Percentiles rank a stretch among this genome's conserved stretches.
phyloP scores from a whole-genome alignment of 1,140 invertebrate genomes.

The Macrocentrus cingulum region DNA sequence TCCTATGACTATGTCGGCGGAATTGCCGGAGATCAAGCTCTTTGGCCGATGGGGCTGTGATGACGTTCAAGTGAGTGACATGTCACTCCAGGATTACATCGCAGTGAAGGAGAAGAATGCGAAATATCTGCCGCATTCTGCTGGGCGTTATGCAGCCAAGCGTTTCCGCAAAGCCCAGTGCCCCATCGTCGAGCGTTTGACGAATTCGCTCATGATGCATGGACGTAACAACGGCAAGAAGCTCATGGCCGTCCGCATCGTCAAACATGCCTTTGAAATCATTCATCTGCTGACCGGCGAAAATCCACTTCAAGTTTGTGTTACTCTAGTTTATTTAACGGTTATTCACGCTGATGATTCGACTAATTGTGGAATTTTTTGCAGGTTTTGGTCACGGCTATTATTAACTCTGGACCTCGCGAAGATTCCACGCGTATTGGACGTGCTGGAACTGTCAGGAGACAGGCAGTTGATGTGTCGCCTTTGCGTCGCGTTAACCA shows the following conservation, averaged over 20 bases:
- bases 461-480: conserved; percentile 99
- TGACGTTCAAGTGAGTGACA: conserved; percentile 97
- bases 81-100: conserved; percentile 98
- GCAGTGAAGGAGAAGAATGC: conserved; percentile 98
- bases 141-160: conserved; percentile 97
- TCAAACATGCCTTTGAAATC: conserved; percentile 99
- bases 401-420: conserved; percentile 98
- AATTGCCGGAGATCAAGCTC: conserved; percentile 93
- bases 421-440: conserved; percentile 99
- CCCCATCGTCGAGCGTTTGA: conserved; percentile 97
- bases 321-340: conserved; percentile 8
- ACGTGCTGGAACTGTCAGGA: conserved; percentile 97
- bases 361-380: too few species aligned
- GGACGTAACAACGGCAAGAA: conserved; percentile 99
- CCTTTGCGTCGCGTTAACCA: conserved; percentile 98
- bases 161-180: conserved; percentile 99
- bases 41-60: conserved; percentile 98
- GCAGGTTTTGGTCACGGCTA: conserved; percentile 95
- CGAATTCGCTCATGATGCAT: conserved; percentile 99
- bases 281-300: conserved; percentile 98
- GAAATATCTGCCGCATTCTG: conserved; percentile 97
- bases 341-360: too few species aligned
- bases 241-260: conserved; percentile 98
- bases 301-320: conserved; percentile 80
- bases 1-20: conserved; percentile 66